Base-by-base conservation (phyloP, 2,888 invertebrate species). In the Eristalinus aeneus region DNA sequence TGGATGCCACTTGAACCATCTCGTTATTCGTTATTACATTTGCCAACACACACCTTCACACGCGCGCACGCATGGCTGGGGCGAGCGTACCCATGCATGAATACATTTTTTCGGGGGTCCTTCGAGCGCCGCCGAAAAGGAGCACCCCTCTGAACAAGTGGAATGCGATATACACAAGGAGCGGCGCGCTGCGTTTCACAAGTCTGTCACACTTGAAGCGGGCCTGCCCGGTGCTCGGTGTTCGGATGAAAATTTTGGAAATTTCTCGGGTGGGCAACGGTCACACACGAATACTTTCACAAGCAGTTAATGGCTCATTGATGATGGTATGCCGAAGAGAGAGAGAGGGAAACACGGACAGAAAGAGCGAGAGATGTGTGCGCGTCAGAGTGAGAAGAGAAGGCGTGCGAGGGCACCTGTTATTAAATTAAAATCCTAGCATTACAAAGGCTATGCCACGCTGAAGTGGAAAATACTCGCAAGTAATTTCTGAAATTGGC, bases 1-100 rank as follows among this genome's bases (percentile, higher is more conserved):
- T 65, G 58, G 65, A 67, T 79, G 69, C 75, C 79, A 63, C 75
- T 84, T 75, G 58, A 84, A 80, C 84, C 69, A 71, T 67, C 63
- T 77, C 64, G 69, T 63, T 77, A 69, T 74, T 72, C 77, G 68
- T 77, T 77, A 82, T 84, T 80, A 67, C 84, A 75, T 75, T 75
- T 75, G 65, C 61, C 56, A 71, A 79, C 69, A 32, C 23, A 69
- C 54, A 61, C 32, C 56, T 16, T 22, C 56, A 31, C 31, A 31
- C 53, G 16, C 3, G 16, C 39, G n/a, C 12, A 6, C 46, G 27
- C 27, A 27, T 31, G 11, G 61, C 31, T 20, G 22, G 27, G 5
- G 23, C 23, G 63, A 22, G 27, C 39, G n/a, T 46, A 46, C n/a
- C 39, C 23, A 61, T 61, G 65, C 61, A 63, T 27, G 56, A 36